These are phyloP conservation scores for Coleophora flavipennella DNA, from an alignment of 2,888 invertebrate genomes.

Conservation along the genomic window DNA sequence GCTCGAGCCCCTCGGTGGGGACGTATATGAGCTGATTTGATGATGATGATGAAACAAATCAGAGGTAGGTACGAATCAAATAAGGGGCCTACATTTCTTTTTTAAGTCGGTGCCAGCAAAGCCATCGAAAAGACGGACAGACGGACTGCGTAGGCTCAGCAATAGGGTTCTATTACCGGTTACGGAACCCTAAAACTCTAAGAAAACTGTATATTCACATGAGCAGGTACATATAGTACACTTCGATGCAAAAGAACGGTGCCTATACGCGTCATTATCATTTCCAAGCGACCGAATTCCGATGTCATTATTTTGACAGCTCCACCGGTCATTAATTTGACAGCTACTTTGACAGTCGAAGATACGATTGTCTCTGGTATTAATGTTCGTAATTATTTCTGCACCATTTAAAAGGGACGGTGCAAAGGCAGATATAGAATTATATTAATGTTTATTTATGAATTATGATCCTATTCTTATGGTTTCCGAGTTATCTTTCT, in stretches of 20 bases:
- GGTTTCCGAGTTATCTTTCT: too few species aligned
- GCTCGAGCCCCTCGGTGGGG: too few species aligned
- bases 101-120: too few species aligned
- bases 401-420: constrained; percentile 30
- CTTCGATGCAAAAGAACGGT: constrained; percentile 10
- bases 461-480: constrained; percentile 2
- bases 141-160: too few species aligned
- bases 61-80: too few species aligned
- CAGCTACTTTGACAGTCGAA: constrained; percentile 47
- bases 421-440: not conserved
- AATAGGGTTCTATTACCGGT: too few species aligned
- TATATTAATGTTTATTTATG: not conserved
- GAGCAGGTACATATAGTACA: not conserved
- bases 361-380: constrained; percentile 42
- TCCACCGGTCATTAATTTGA: constrained; percentile 54
- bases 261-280: constrained; percentile 28
- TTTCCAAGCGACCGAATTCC: constrained; percentile 44
- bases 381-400: constrained; percentile 53
- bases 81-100: too few species aligned
- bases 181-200: too few species aligned
- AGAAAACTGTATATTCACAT: too few species aligned
- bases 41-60: too few species aligned
- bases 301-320: constrained; percentile 47
- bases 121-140: too few species aligned
- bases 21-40: too few species aligned